Evolutionary conservation across 2,113 vertebrate species (phyloP), one percentile per base, ranked within the genome.

Genomic region (Nycticorax nycticorax): DNA sequence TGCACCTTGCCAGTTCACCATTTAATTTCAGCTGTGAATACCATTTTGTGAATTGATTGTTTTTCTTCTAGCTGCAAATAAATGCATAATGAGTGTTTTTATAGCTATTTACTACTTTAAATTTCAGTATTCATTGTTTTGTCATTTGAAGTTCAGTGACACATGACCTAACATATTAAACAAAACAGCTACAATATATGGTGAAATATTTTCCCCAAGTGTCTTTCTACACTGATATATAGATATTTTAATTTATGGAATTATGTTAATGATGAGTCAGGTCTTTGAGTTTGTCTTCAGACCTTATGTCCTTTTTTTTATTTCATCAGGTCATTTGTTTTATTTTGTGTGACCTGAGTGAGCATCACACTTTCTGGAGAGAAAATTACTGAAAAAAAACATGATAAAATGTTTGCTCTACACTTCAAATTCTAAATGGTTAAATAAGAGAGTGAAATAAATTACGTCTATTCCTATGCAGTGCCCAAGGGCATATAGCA

Each of bases 31-130:
- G 75, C 84, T 68, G 30, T 27, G 56, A 83, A 83, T 83, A 85
- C 60, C 45, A 93, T 93, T 93, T 97, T 83, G 92, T 84, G 4
- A 94, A 97, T 88, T 93, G 93, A 97, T 91, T 83, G 75, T 39
- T 89, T 89, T 90, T 86, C 37, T 86, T 94, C 32, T 82, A 92
- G 74, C 52, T 93, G 52, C 72, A 98, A 91, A 95, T 77, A 96
- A 88, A 91, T 63, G 52, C 62, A 86, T 95, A 96, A 92, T 18
- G 57, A 57, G 43, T 62, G 15, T 33, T 69, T 94, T 94, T 47
- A 96, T 48, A 57, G 48, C 57, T 91, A n/a, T 92, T 91, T 77
- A 69, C 43, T 72, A 39, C 12, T 56, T 96, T 64, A 91, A 48
- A 41, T 95, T 92, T 91, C 27, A 14, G 10, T 72, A 43, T 69